These are phyloP conservation scores for Melanotaenia nigrans DNA, from an alignment of 2,797 vertebrate genomes.

Conservation along the genomic window DNA sequence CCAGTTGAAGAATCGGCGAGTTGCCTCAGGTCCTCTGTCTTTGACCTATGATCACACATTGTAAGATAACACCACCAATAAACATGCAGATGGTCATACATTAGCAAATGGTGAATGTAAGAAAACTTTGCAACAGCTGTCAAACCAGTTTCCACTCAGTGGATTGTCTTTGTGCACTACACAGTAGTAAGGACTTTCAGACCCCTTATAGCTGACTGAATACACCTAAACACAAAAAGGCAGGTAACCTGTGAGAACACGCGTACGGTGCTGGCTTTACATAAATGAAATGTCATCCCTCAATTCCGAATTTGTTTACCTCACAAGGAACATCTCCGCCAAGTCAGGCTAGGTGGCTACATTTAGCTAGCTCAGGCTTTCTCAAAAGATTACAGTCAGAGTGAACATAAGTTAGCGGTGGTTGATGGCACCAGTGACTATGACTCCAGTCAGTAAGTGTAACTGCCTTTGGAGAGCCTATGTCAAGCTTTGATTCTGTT, in stretches of 20 bases:
- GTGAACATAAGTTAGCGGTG: not conserved
- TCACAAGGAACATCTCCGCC: not conserved
- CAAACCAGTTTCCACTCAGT: not conserved
- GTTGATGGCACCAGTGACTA: not conserved
- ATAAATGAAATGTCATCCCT: not conserved
- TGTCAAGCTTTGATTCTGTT: not conserved
- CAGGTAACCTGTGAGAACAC: not conserved
- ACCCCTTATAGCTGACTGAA: not conserved
- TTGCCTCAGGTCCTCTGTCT: constrained; percentile 94
- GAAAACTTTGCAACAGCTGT: not conserved
- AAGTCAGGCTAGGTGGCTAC: not conserved
- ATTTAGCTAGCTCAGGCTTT: not conserved
- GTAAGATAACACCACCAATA: constrained; percentile 8
- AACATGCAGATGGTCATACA: not conserved
- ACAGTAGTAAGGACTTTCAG: not conserved
- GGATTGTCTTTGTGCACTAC: not conserved
- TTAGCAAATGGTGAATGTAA: not conserved
- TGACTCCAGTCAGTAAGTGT: not conserved
- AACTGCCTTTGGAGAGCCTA: too few relatives aligned
- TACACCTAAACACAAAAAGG: not conserved
- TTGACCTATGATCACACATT: constrained; percentile 84
- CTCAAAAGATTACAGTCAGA: not conserved
- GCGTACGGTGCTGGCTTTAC: not conserved
- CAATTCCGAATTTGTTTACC: not conserved
- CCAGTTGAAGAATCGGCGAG: constrained; percentile 97